Percentiles rank a stretch among this genome's conserved stretches.
These are phyloP conservation scores for Phenganax stokvisi DNA, from an alignment of 92 coral and sea anemone genomes.

Conservation along the genomic window DNA sequence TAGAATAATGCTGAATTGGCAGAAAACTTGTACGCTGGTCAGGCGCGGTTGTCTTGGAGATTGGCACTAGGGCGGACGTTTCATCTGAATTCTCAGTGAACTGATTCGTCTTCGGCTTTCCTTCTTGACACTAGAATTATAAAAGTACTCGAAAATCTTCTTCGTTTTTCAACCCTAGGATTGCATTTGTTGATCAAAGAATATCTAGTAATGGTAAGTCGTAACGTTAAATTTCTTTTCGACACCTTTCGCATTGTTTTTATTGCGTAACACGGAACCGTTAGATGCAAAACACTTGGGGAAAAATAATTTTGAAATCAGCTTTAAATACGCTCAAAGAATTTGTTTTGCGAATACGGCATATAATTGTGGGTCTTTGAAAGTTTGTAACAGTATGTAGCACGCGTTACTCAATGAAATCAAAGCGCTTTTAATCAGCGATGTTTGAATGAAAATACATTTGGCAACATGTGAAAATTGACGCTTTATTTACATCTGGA, in stretches of 20 bases:
- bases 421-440: background rate
- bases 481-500: conserved; percentile 16
- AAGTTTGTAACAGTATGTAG: background rate
- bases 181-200: conserved; percentile 2
- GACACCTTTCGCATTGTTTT: background rate
- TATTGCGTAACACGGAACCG: background rate
- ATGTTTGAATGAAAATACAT: background rate
- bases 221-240: background rate
- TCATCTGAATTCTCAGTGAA: background rate
- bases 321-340: conserved; percentile 16
- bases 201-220: conserved; percentile 31
- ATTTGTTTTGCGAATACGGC: conserved; percentile 26
- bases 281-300: background rate
- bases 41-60: background rate
- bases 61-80: conserved; percentile 44
- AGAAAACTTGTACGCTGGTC: background rate
- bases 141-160: background rate
- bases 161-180: conserved; percentile 1
- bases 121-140: background rate
- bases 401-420: background rate
- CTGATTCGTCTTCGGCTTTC: conserved; percentile 16
- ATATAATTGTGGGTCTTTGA: background rate
- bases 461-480: conserved; percentile 15
- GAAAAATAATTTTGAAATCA: background rate
- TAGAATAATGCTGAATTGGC: background rate